Evolutionary conservation across 1,140 invertebrate species (phyloP), one percentile per base, ranked within the genome.

Genomic region (Drosophila funebris): DNA sequence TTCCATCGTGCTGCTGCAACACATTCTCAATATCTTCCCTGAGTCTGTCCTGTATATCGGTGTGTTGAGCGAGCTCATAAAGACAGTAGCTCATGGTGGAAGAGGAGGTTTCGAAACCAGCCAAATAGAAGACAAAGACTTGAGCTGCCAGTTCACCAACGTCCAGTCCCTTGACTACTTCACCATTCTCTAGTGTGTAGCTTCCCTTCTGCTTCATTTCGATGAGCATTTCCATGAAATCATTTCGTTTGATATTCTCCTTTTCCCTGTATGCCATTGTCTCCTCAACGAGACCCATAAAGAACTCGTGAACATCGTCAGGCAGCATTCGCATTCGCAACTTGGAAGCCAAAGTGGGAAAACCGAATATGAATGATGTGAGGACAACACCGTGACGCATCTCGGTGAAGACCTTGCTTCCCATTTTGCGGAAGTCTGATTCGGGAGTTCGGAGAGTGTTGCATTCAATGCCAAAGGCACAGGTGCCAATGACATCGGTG

Each of bases 51-150:
- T 94, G 94, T 4, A 93, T 79, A 5, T 92, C 91, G 4, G 75
- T 87, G 72, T 94, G 78, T 20, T 85, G 69, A 0, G 93, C 92
- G 13, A 94, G 39, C 67, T 93, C 91, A 75, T 94, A 94, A 1
- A 93, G 54, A 9, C 92, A 80, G 73, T 92, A 93, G 14, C 90
- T 90, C 37, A 93, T 91, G 2, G 92, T 92, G 0, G 92, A 91
- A 0, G 93, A 92, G 0, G 93, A 93, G 1, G 93, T 93, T 62
- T 94, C 93, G 54, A 93, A 93, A 3, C 95, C 95, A 9, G 94
- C 95, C 7, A 95, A 69, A 73, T 95, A 93, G 76, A 95, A 95
- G 0, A 94, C 78, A 72, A 95, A 92, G 0, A 93, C 92, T 39
- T 95, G 94, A 2, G 93, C 93, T 0, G 84, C 78, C 33, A 92